Conservation (phyloP, 92 coral and sea anemone species). For the Galaxea fascicularis region DNA sequence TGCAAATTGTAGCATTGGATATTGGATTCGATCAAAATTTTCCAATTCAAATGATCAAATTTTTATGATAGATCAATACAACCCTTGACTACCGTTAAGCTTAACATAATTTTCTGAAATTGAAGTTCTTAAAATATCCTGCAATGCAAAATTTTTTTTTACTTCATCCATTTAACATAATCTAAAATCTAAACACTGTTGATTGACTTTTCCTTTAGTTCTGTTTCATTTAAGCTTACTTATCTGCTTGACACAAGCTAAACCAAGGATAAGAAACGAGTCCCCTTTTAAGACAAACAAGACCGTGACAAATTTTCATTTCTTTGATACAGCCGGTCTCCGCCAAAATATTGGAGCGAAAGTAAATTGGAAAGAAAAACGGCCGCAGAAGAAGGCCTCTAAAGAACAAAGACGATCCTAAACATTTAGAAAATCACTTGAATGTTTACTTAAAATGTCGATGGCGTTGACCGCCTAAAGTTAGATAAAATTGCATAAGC, state of each 20-base stretch:
- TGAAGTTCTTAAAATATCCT: background rate
- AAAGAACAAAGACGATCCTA: too few species aligned
- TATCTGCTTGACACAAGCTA: too few species aligned
- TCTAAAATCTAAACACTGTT: background rate
- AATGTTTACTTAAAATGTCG: background rate
- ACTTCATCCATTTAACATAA: too few species aligned
- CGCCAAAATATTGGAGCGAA: too few species aligned
- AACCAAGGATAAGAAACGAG: too few species aligned
- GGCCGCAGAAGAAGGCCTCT: too few species aligned
- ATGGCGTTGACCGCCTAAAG: background rate
- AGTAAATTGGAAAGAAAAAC: too few species aligned
- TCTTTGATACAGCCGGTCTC: too few species aligned
- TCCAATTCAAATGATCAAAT: background rate
- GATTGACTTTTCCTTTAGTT: background rate
- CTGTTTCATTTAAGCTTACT: background rate
- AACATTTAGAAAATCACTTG: background rate
- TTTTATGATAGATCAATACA: background rate
- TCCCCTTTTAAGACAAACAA: too few species aligned
- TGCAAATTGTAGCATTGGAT: too few species aligned
- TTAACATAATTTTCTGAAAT: background rate
- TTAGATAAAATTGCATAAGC: background rate
- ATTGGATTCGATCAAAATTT: background rate
- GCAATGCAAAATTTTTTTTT: background rate
- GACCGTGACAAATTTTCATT: too few species aligned
- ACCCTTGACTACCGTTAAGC: background rate